Evolutionary conservation across 2,888 invertebrate genomes (phyloP).

Genomic region (Cephalotes varians): DNA sequence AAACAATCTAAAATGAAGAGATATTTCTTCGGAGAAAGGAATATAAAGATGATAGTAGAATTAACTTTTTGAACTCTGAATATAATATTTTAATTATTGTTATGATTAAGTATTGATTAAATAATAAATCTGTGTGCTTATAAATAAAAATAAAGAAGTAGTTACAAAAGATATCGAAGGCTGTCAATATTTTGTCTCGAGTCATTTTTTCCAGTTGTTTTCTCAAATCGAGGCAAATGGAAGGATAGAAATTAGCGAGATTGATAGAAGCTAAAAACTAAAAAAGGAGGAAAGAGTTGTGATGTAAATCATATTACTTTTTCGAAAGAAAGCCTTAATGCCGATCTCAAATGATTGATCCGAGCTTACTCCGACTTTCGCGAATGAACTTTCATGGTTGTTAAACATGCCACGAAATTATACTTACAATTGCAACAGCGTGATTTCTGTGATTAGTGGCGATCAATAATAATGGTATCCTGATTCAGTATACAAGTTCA

Average conservation of each 20-base stretch:
- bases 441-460: conserved; percentile 18
- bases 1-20: not conserved
- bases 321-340: conserved; percentile 15
- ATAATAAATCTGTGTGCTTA: not conserved
- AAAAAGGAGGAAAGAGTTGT: not conserved
- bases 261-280: not conserved
- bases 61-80: not conserved
- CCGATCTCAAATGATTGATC: not conserved
- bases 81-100: not conserved
- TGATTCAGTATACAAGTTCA: not conserved
- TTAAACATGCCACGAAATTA: conserved; percentile 31
- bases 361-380: conserved; percentile 2
- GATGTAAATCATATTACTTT: not conserved
- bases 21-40: not conserved
- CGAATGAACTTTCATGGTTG: conserved; percentile 18
- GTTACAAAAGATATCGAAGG: not conserved
- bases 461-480: not conserved
- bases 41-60: not conserved
- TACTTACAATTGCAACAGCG: not conserved
- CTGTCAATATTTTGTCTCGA: no score
- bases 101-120: not conserved
- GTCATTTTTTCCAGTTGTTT: not conserved
- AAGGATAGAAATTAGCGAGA: not conserved
- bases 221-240: not conserved
- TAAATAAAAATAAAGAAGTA: not conserved